A percentile compares a stretch with the other conserved stretches of the same genome.
Evolutionary conservation across 2,113 vertebrate genomes (phyloP).

Genomic region (Callocephalon fimbriatum): DNA sequence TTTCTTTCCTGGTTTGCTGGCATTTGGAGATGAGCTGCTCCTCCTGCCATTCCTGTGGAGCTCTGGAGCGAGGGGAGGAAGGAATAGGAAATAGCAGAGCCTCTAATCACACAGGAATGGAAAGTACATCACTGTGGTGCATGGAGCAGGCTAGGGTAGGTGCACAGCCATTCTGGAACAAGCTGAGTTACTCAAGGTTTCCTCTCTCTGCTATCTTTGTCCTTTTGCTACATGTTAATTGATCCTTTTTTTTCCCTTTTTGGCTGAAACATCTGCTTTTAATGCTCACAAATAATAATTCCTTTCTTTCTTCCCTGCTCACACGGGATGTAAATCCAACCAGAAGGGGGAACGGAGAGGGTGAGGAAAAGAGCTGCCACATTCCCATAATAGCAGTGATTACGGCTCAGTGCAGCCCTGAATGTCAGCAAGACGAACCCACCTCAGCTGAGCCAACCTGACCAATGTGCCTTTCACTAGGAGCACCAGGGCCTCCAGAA

Average conservation of each 20-base stretch:
- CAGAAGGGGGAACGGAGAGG: background rate
- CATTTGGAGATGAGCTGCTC: background rate
- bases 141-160: background rate
- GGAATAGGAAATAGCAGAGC: background rate
- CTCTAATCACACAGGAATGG: background rate
- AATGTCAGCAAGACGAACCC: background rate
- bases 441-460: background rate
- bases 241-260: background rate
- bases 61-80: background rate
- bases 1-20: accelerated
- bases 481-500: background rate
- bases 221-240: background rate
- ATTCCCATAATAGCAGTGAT: background rate
- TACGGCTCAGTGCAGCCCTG: background rate
- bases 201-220: background rate
- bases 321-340: background rate
- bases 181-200: background rate
- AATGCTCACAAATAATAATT: background rate
- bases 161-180: background rate
- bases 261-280: background rate
- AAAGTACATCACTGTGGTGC: background rate
- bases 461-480: accelerated
- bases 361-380: background rate
- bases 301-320: background rate
- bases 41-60: background rate